These are phyloP conservation scores for Acronicta leporina DNA, from an alignment of 2,888 invertebrate species.

Conservation along the genomic window DNA sequence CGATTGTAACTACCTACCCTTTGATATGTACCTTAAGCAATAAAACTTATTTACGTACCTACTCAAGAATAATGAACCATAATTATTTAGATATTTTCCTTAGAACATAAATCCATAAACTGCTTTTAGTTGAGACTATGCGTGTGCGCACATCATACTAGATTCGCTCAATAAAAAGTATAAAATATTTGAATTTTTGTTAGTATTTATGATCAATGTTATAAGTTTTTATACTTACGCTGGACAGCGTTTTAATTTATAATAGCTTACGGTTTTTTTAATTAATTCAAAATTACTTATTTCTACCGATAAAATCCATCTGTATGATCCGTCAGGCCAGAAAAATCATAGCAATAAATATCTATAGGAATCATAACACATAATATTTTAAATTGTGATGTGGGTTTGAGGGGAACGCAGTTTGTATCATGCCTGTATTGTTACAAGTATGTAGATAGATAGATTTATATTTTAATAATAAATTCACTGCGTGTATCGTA, in stretches of 20 bases:
- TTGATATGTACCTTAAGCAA: constrained; percentile 51
- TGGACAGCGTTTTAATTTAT: constrained; percentile 9
- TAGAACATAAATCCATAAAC: constrained; percentile 1
- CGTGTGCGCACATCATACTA: constrained; percentile 17
- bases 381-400: constrained; percentile 30
- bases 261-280: neutral
- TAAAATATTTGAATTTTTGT: constrained; percentile 4
- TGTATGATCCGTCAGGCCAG: constrained; percentile 2
- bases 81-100: constrained; percentile 10
- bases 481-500: constrained; percentile 64
- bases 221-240: constrained; percentile 5
- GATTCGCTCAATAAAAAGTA: constrained; percentile 15
- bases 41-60: constrained; percentile 52
- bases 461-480: constrained; percentile 68
- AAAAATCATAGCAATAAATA: constrained; percentile 6
- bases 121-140: constrained; percentile 14
- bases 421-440: constrained; percentile 56
- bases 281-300: neutral
- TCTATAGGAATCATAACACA: constrained; percentile 26
- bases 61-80: constrained; percentile 32
- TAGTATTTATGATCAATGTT: constrained; percentile 13
- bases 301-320: constrained; percentile 17
- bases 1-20: constrained; percentile 32
- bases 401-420: constrained; percentile 38
- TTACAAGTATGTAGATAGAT: constrained; percentile 58